Percentiles rank a stretch among this genome's conserved stretches.
Conservation (phyloP, 2,797 vertebrate species). For the Orientallactaga sibirica region DNA sequence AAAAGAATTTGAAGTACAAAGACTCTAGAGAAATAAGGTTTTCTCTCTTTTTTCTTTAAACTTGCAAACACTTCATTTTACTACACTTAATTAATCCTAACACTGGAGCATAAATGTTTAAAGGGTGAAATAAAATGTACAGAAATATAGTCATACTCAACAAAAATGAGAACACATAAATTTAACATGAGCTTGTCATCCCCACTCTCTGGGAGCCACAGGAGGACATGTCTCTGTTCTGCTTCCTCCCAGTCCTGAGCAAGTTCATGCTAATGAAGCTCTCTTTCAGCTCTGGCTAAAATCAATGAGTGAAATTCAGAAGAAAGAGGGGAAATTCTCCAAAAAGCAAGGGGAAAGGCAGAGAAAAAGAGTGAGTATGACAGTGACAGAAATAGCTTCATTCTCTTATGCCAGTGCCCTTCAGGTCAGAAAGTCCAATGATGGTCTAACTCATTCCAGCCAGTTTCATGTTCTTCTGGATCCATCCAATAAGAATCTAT, state of each 20-base stretch:
- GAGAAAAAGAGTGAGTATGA: background rate
- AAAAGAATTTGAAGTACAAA: slow-evolving; percentile 62
- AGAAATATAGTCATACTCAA: slow-evolving; percentile 81
- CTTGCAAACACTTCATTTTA: slow-evolving; percentile 83
- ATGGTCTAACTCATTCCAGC: background rate
- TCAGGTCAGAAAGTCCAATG: slow-evolving; percentile 58
- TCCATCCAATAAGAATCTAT: background rate
- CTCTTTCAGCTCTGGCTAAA: slow-evolving; percentile 71
- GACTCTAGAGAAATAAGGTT: slow-evolving; percentile 67
- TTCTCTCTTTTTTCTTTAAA: slow-evolving; percentile 40
- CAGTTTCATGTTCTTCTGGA: slow-evolving; percentile 24
- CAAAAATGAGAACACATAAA: slow-evolving; percentile 83
- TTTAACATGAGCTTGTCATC: slow-evolving; percentile 86
- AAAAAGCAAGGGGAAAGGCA: slow-evolving; percentile 73
- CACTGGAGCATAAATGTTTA: slow-evolving; percentile 85
- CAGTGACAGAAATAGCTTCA: slow-evolving; percentile 2
- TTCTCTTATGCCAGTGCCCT: background rate
- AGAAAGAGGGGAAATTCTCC: background rate
- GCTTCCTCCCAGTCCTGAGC: slow-evolving; percentile 70
- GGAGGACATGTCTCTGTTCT: slow-evolving; percentile 68
- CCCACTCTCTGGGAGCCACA: slow-evolving; percentile 46
- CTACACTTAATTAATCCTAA: slow-evolving; percentile 86
- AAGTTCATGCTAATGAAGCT: slow-evolving; percentile 72
- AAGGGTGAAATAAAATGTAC: slow-evolving; percentile 82
- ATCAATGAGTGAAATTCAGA: slow-evolving; percentile 67